Conservation (phyloP, 2,113 vertebrate genomes). For the Tupaia tana region DNA sequence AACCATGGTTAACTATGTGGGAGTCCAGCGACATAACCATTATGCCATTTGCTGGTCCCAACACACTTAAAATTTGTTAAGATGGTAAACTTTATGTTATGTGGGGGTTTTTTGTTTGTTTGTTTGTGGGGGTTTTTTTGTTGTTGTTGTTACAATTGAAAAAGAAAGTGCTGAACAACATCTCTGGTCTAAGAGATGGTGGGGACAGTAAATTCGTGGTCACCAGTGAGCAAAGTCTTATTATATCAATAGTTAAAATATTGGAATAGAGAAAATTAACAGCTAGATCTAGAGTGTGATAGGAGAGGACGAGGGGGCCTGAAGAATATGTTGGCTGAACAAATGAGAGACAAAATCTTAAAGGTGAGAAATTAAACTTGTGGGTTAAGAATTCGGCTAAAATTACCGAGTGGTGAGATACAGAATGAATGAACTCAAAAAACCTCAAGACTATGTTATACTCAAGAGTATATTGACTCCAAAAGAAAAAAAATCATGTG, state of each 20-base stretch:
- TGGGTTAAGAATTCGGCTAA: neutral
- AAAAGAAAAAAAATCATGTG: neutral
- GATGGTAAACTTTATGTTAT: neutral
- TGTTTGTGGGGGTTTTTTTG: neutral
- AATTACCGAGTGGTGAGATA: neutral
- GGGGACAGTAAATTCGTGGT: neutral
- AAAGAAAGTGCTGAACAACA: neutral
- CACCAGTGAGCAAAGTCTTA: neutral
- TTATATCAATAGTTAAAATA: slow-evolving; percentile 4
- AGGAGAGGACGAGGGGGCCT: neutral
- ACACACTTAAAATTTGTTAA: neutral
- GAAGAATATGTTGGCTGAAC: neutral
- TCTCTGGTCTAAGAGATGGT: neutral
- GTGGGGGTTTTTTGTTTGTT: neutral
- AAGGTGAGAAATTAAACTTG: neutral
- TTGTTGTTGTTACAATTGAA: neutral
- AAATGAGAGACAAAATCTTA: neutral
- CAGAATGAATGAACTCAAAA: neutral
- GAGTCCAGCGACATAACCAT: too few species aligned
- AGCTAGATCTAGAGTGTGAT: neutral
- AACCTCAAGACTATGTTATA: neutral
- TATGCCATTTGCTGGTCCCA: too few species aligned
- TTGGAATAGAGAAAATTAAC: neutral
- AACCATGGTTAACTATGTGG: too few species aligned
- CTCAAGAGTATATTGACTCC: neutral